Evolutionary conservation across 2,113 vertebrate species (phyloP), one percentile per base, ranked within the genome.

Genomic region (Illadopsis cleaveri): DNA sequence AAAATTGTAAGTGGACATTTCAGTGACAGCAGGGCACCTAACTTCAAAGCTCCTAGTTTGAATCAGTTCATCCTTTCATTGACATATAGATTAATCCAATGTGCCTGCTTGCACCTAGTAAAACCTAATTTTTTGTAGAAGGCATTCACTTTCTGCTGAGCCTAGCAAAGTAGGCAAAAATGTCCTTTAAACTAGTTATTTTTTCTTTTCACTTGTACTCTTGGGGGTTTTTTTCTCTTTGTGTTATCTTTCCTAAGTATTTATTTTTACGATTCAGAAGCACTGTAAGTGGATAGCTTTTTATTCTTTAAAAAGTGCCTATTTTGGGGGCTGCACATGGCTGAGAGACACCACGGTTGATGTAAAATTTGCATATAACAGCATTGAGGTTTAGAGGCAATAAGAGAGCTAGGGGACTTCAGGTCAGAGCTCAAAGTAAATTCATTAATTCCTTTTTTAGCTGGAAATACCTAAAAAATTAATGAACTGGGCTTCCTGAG

Each of bases 381-480:
- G 31, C 80, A 95, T 72, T 88, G 85, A 93, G 94, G 64, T 86
- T 96, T 95, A 82, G 25, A 95, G 23, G 70, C 16, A 94, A n/a
- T 87, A 90, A 94, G 57, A 94, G 35, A 91, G 30, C 38, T 73
- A 61, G 77, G 77, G 62, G 94, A 16, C 69, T 97, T 94, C 70
- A 89, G 92, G 95, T 95, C 89, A 95, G 78, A 95, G 73, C 80
- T 95, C 90, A 92, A 56, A 95, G 56, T 92, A 97, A 94, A 95
- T 96, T 96, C 51, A 97, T 97, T 95, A 96, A 96, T 95, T 97
- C 72, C 0, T 68, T 86, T 93, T 88, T 90, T 81, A 65, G 89
- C 89, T 93, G 87, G 89, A 93, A 95, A 10, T 45, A 61, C 80
- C 89, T 95, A 80, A 94, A 97, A 96, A 93, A 86, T 65, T 89